Evolutionary conservation across 2,113 vertebrate genomes (phyloP), one percentile per base, ranked within the genome.

Genomic region (Saimiri boliviensis): DNA sequence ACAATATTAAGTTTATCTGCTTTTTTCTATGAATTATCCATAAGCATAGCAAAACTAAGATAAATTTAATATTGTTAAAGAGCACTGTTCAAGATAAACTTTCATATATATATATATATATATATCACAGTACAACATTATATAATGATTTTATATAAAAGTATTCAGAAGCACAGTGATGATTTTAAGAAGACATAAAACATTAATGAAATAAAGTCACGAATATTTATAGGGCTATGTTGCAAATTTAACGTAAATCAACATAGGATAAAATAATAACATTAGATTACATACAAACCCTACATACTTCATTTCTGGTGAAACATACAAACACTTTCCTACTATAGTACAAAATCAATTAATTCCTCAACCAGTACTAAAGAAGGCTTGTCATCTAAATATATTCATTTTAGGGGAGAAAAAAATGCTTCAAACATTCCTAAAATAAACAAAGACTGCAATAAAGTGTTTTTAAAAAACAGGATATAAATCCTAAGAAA

Each of bases 221-320:
- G 63, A 95, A 81, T 86, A 95, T 73, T 56, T 95, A 86, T 37
- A 88, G 86, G 35, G 14, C 42, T 40, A 63, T 80, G 85, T 88
- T 95, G 68, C 35, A 96, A 87, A 66, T 90, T 60, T 95, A 81
- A 91, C 35, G 12, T 83, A 96, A 97, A 86, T 86, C 35, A 97
- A 95, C 56, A 95, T 1, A 95, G 40, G 71, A 70, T 96, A 94
- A 90, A 91, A 86, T 84, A 88, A 96, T 95, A 3, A 89, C 30
- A 71, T 63, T 91, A 88, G 6, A 30, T 68, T 85, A 92, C 19
- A 95, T 73, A 89, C 8, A 93, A 93, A 94, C 60, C 5, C 17
- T 93, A 88, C 47, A 83, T 13, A 82, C 63, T 81, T 98, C 86
- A 63, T 96, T 97, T 97, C 93, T 95, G 71, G 8, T 93, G 63